Evolutionary conservation across 1,140 invertebrate genomes (phyloP).

Genomic region (Calephelis virginiensis): DNA sequence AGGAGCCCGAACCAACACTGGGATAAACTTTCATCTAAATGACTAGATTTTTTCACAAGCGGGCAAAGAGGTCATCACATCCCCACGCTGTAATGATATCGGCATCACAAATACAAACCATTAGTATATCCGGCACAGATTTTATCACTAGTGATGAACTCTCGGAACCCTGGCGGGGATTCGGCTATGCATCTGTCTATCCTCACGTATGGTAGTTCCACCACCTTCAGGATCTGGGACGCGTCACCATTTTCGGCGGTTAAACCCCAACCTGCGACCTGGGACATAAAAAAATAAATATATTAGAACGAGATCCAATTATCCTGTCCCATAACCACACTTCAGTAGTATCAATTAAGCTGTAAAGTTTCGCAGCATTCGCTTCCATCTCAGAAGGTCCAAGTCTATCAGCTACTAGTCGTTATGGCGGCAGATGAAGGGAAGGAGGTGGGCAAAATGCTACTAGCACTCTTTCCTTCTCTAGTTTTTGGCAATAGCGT

Average conservation of each 20-base stretch:
- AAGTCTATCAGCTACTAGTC: too few relatives aligned
- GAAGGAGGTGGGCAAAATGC: too few relatives aligned
- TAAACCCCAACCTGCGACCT: conserved; percentile 16
- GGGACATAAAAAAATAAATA: background rate
- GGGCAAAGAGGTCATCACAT: too few relatives aligned
- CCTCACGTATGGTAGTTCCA: conserved; percentile 37
- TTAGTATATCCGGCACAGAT: conserved; percentile 40
- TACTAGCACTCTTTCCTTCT: too few relatives aligned
- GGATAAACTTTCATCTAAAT: too few relatives aligned
- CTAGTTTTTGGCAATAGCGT: too few relatives aligned
- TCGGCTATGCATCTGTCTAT: conserved; percentile 30
- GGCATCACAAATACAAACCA: conserved; percentile 19
- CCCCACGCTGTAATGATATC: too few relatives aligned
- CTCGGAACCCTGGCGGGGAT: conserved; percentile 28
- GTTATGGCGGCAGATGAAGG: too few relatives aligned
- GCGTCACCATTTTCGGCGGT: conserved; percentile 4
- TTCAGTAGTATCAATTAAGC: background rate
- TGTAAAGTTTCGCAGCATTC: too few relatives aligned
- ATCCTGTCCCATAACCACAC: background rate
- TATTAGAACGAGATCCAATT: background rate
- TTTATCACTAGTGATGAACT: conserved; percentile 42
- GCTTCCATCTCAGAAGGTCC: too few relatives aligned
- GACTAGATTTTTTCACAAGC: too few relatives aligned
- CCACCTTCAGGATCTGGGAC: conserved; percentile 30
- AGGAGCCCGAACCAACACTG: too few relatives aligned